Evolutionary conservation across 2,113 vertebrate genomes (phyloP), one percentile per base, ranked within the genome.

Genomic region (Pedetes capensis): DNA sequence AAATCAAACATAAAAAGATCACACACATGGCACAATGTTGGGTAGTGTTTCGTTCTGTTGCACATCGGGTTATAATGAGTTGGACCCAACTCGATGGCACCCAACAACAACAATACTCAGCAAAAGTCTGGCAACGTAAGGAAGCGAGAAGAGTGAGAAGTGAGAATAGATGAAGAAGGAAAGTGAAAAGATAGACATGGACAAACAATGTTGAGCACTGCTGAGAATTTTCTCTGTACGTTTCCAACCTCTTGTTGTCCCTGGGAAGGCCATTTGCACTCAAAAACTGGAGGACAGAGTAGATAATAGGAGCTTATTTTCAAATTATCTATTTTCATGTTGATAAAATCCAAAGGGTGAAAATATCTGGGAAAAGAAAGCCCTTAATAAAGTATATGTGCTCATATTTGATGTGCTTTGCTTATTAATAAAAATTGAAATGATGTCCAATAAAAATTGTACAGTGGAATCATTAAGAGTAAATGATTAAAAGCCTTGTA

Each of bases 211-310:
- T 1, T 63, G 47, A 87, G 11, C 23, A 37, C 14, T 5, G 51
- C 17, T 47, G 14, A 1, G 23, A 8, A 51, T 2, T 39, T 4
- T 8, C 17, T 16, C 7, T 2, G n/a, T 4, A 14, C 7, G 5
- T 6, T 20, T 6, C 18, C 16, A 64, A 23, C 5, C 23, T 63
- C 37, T 3, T 29, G 9, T 10, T 61, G 5, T 25, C 29, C 20
- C 42, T 32, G 39, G 4, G 10, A 22, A 63, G 5, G 55, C n/a
- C 18, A 0, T 20, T 16, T 23, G 32, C 1, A 69, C 64, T 51
- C 8, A 37, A 20, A 72, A 29, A 22, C 55, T 6, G 6, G 16
- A 57, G 2, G 9, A n/a, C 18, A 63, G 29, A 81, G 23, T 0
- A 61, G 17, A 79, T 25, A 34, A 8, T 1, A n/a, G 53, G 39